phyloP scores from a whole-genome alignment of 2,888 invertebrate genomes.

The Vanessa cardui region DNA sequence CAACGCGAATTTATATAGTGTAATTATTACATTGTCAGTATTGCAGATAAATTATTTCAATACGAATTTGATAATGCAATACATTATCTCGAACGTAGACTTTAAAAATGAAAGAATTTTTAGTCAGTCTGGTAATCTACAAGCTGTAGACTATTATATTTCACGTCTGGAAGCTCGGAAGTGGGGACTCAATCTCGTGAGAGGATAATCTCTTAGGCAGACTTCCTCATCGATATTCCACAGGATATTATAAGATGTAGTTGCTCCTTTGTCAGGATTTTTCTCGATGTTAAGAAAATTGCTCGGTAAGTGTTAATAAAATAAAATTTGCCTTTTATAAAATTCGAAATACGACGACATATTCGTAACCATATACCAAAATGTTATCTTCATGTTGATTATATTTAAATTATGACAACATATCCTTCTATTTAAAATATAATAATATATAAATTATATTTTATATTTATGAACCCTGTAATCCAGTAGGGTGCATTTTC shows the following conservation, averaged over 20 bases:
- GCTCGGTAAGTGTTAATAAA: neutral
- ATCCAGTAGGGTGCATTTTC: too few species aligned
- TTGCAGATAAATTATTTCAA: too few species aligned
- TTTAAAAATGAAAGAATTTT: slow-evolving; percentile 18
- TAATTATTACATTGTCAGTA: too few species aligned
- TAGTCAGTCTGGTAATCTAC: slow-evolving; percentile 27
- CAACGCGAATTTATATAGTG: too few species aligned
- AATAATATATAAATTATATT: too few species aligned
- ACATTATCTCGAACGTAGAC: neutral
- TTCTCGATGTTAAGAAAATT: slow-evolving; percentile 9
- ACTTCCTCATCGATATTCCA: slow-evolving; percentile 52
- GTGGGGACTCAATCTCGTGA: slow-evolving; percentile 51
- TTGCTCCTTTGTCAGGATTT: slow-evolving; percentile 22
- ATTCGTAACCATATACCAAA: too few species aligned
- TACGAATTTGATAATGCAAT: slow-evolving; percentile 1
- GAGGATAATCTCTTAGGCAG: slow-evolving; percentile 67
- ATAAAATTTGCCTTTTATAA: neutral
- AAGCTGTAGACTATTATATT: slow-evolving; percentile 34
- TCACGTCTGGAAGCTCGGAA: slow-evolving; percentile 31
- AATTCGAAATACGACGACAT: too few species aligned
- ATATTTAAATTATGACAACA: too few species aligned
- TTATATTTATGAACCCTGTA: too few species aligned
- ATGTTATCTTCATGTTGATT: too few species aligned
- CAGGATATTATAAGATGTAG: slow-evolving; percentile 46
- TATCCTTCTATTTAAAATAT: too few species aligned